phyloP scores from a whole-genome alignment of 2,113 vertebrate species.

The Polypterus senegalus region DNA sequence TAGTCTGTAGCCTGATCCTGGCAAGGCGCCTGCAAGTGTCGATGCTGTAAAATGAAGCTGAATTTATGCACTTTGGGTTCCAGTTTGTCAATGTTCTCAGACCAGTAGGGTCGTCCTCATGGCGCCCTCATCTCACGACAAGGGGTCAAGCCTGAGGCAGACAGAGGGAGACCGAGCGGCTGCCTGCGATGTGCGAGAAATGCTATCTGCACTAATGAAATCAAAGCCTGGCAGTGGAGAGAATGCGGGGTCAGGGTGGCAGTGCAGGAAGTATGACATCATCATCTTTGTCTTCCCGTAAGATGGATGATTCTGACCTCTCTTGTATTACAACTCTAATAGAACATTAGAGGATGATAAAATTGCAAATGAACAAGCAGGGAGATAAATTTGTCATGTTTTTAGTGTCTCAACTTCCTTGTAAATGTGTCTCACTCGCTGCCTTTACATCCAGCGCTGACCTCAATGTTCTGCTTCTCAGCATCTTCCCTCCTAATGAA shows the following conservation, averaged over 20 bases:
- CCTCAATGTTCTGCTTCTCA: conserved; percentile 18
- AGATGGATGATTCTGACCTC: conserved; percentile 43
- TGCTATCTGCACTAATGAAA: conserved; percentile 26
- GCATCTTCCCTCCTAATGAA: conserved; percentile 25
- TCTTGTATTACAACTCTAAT: conserved; percentile 52
- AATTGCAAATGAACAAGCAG: conserved; percentile 44
- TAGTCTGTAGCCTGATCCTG: no score
- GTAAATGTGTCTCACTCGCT: conserved; percentile 17
- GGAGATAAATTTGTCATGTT: conserved; percentile 35
- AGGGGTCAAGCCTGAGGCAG: no score
- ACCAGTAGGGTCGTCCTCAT: no score
- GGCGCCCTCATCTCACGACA: no score
- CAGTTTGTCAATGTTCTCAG: no score
- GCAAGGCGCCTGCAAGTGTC: no score
- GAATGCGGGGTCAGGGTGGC: conserved; percentile 33
- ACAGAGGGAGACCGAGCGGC: background rate
- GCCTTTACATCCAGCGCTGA: conserved; percentile 27
- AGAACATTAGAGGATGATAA: conserved; percentile 60
- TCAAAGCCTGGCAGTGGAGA: conserved; percentile 28
- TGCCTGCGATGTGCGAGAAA: conserved; percentile 1
- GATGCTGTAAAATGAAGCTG: no score
- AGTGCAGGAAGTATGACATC: conserved; percentile 59
- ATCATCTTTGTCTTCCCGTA: conserved; percentile 40
- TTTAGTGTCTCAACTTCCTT: conserved; percentile 27
- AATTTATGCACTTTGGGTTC: no score